These are phyloP conservation scores for Ostrea edulis DNA, from an alignment of 1,140 invertebrate species.

Conservation along the genomic window DNA sequence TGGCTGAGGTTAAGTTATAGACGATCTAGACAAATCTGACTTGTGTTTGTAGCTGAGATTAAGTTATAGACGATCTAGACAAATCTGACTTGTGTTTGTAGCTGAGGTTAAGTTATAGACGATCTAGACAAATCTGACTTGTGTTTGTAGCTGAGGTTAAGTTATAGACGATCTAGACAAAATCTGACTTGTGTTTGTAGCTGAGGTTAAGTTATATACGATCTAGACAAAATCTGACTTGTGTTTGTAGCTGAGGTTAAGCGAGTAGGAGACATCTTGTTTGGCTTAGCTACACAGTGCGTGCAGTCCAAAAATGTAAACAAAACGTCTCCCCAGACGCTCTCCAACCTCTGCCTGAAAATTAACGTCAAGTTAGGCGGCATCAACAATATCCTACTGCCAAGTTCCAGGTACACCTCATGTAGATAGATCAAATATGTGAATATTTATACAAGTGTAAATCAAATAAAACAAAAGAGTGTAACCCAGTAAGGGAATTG, in stretches of 20 bases:
- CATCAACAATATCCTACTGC: slow-evolving; percentile 99
- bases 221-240: too few relatives aligned
- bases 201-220: slow-evolving; percentile 99
- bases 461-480: too few relatives aligned
- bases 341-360: slow-evolving; percentile 99
- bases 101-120: slow-evolving; percentile 99
- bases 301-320: slow-evolving; percentile 99
- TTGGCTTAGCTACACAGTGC: slow-evolving; percentile 99
- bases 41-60: slow-evolving; percentile 91
- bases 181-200: slow-evolving; percentile 81
- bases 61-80: too few relatives aligned
- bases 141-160: slow-evolving; percentile 95
- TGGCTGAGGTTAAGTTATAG: slow-evolving; percentile 99
- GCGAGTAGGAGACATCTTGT: slow-evolving; percentile 98
- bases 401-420: slow-evolving; percentile 87
- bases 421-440: too few relatives aligned
- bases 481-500: too few relatives aligned
- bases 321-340: slow-evolving; percentile 99
- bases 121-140: too few relatives aligned
- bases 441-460: too few relatives aligned
- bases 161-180: too few relatives aligned
- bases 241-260: slow-evolving; percentile 95
- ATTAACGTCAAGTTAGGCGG: slow-evolving; percentile 99
- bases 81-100: slow-evolving; percentile 78
- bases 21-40: too few relatives aligned